These are phyloP conservation scores for Luperina testacea DNA, from an alignment of 2,888 invertebrate species.

Conservation along the genomic window DNA sequence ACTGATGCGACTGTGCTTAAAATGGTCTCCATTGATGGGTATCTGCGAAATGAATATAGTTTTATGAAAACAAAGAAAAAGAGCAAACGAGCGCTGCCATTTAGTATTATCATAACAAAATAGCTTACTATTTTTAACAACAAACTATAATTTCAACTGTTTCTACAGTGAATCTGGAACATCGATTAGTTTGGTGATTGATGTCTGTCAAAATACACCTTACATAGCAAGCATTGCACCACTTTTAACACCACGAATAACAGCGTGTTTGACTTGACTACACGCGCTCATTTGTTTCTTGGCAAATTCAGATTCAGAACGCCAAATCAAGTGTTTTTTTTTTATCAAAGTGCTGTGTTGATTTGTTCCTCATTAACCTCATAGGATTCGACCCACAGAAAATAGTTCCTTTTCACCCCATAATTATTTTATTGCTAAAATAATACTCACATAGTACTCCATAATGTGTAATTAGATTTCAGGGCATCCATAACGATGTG, in stretches of 20 bases:
- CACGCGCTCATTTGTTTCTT: background rate
- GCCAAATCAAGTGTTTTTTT: background rate
- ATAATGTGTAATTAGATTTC: conserved; percentile 78
- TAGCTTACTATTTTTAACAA: background rate
- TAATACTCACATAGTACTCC: conserved; percentile 81
- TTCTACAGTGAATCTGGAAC: conserved; percentile 8
- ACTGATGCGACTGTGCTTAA: conserved; percentile 75
- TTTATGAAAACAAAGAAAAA: background rate
- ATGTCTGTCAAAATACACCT: conserved; percentile 18
- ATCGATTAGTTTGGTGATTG: background rate
- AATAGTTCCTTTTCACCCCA: background rate
- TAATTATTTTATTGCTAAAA: background rate
- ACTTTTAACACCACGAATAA: no score
- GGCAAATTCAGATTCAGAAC: background rate
- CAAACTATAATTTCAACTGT: conserved; percentile 14
- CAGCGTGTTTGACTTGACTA: background rate
- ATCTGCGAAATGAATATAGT: conserved; percentile 71
- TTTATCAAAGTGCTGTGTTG: background rate
- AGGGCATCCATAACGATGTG: conserved; percentile 89
- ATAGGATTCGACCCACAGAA: background rate
- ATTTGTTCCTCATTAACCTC: background rate
- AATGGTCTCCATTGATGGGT: conserved; percentile 78
- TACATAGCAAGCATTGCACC: background rate
- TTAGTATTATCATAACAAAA: conserved; percentile 21
- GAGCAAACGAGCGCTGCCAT: background rate